Percentiles rank a stretch among this genome's conserved stretches.
phyloP scores from a whole-genome alignment of 2,888 invertebrate species.

The Limnephilus marmoratus region DNA sequence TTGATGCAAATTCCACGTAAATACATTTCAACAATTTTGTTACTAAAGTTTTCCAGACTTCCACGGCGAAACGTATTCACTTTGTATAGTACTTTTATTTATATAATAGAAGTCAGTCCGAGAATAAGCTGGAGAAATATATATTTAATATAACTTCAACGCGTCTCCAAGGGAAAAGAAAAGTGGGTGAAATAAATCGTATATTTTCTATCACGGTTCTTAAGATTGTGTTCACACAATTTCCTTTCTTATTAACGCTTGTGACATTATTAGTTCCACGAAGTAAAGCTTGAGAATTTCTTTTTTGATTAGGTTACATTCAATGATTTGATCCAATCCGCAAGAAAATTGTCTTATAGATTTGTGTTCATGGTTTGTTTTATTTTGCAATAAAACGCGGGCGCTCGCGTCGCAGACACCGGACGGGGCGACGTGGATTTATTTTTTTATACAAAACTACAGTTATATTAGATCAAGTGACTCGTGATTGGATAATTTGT shows the following conservation, averaged over 20 bases:
- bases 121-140: background rate
- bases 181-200: background rate
- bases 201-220: background rate
- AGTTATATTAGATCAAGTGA: too few relatives aligned
- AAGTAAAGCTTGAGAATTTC: background rate
- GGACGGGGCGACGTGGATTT: too few relatives aligned
- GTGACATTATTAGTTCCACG: slow-evolving; percentile 2
- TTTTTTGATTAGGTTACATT: background rate
- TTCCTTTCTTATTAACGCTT: slow-evolving; percentile 2
- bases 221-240: background rate
- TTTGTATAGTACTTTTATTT: background rate
- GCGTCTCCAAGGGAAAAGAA: background rate
- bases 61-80: background rate
- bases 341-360: background rate
- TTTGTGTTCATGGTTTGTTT: background rate
- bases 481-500: too few relatives aligned
- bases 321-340: background rate
- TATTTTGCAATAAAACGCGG: background rate
- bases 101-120: background rate
- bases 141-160: background rate
- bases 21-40: background rate
- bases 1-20: background rate
- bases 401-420: too few relatives aligned
- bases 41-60: background rate
- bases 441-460: too few relatives aligned